A percentile compares a stretch with the other conserved stretches of the same genome.
Conservation (phyloP, 2,888 invertebrate species). For the Suillia variegata region DNA sequence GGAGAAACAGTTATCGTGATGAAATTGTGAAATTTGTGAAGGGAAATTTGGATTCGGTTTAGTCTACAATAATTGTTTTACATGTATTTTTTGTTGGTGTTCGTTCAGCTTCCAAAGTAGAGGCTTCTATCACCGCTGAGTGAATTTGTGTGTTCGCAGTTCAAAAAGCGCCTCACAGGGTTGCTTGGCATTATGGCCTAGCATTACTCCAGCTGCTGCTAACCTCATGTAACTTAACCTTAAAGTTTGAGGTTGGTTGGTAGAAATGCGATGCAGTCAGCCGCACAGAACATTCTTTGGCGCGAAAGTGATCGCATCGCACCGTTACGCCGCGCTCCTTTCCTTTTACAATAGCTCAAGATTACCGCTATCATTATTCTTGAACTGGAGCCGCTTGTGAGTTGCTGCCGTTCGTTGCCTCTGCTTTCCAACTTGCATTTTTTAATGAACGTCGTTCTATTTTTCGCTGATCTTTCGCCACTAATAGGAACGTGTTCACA, state of each 20-base stretch:
- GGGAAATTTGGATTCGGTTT: no score
- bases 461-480: constrained; percentile 56
- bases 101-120: neutral
- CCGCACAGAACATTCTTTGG: constrained; percentile 27
- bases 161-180: constrained; percentile 33
- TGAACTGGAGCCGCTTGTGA: constrained; percentile 24
- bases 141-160: constrained; percentile 60
- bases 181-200: neutral
- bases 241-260: constrained; percentile 26
- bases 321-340: constrained; percentile 27
- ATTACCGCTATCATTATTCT: constrained; percentile 59
- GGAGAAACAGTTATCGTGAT: no score
- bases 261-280: neutral
- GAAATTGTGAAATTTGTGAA: no score
- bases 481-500: constrained; percentile 53
- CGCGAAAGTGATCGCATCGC: constrained; percentile 48
- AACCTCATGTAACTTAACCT: constrained; percentile 41
- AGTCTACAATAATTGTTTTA: no score
- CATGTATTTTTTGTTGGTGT: no score
- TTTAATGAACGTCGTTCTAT: constrained; percentile 59
- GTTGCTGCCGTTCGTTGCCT: constrained; percentile 12
- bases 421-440: constrained; percentile 29
- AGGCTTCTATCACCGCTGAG: constrained; percentile 54
- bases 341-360: constrained; percentile 52
- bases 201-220: constrained; percentile 21